These are phyloP conservation scores for Hiodon alosoides DNA, from an alignment of 2,113 vertebrate species.

Conservation along the genomic window DNA sequence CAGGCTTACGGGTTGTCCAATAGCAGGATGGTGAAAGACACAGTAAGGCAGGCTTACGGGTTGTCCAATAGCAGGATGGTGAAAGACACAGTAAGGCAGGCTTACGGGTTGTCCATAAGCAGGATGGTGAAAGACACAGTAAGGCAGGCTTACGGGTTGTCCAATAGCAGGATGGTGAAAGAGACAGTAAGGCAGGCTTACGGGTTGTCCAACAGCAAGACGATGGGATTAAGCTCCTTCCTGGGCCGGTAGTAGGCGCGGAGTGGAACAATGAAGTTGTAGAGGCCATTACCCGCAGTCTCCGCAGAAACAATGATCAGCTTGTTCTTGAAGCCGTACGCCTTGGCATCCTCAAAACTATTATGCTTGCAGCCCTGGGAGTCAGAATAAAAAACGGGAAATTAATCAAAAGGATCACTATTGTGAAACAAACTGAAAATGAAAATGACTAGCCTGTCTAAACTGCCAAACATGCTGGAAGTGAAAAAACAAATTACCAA, in stretches of 20 bases:
- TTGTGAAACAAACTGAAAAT: too few species aligned
- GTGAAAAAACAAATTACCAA: too few species aligned
- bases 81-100: too few species aligned
- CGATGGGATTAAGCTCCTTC: conserved; percentile 74
- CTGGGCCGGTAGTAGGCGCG: conserved; percentile 71
- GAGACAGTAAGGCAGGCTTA: conserved; percentile 38
- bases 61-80: conserved; percentile 72
- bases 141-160: conserved; percentile 41
- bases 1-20: conserved; percentile 53
- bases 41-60: conserved; percentile 50
- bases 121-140: background rate
- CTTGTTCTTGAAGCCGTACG: conserved; percentile 74
- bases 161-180: conserved; percentile 66
- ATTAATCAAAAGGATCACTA: too few species aligned
- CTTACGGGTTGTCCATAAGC: too few species aligned
- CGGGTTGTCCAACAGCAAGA: conserved; percentile 71
- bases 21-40: conserved; percentile 59
- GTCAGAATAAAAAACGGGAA: too few species aligned
- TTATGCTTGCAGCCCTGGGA: conserved; percentile 64
- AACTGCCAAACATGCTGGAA: too few species aligned
- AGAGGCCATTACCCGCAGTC: conserved; percentile 72
- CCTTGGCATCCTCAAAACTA: conserved; percentile 67
- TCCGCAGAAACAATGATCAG: conserved; percentile 74
- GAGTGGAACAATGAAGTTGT: conserved; percentile 76
- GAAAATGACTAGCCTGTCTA: too few species aligned